phyloP scores from a whole-genome alignment of 2,113 vertebrate species.

The Serinus canaria region DNA sequence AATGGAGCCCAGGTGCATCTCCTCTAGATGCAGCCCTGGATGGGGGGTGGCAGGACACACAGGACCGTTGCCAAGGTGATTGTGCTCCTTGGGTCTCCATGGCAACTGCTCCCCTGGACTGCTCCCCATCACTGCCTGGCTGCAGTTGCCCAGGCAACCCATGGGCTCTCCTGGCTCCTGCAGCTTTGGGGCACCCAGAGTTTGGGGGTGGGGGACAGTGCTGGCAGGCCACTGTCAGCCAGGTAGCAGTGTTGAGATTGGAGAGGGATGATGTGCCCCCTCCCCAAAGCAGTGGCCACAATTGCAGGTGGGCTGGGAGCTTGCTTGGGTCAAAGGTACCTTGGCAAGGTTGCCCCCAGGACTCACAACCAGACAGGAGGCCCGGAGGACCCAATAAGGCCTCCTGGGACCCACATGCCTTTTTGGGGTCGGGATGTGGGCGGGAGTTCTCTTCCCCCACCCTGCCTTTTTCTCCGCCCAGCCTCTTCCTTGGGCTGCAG shows the following conservation, averaged over 20 bases:
- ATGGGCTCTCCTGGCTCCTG: background rate
- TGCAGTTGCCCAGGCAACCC: conserved; percentile 55
- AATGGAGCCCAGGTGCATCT: background rate
- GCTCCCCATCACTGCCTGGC: conserved; percentile 45
- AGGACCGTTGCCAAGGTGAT: background rate
- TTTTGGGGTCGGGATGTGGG: background rate
- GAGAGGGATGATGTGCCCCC: background rate
- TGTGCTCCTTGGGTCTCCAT: background rate
- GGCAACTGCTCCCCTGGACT: conserved; percentile 37
- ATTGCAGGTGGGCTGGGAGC: background rate
- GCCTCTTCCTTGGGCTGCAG: background rate
- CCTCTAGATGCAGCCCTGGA: background rate
- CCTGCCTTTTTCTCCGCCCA: background rate
- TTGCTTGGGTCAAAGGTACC: background rate
- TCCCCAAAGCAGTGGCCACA: background rate
- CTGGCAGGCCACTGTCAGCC: background rate
- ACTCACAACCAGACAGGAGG: rapidly evolving
- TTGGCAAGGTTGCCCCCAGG: background rate
- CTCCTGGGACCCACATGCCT: background rate
- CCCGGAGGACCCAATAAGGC: background rate
- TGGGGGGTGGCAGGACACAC: background rate
- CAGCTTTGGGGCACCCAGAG: background rate
- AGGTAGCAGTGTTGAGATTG: background rate
- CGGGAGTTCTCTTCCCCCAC: too few relatives aligned
- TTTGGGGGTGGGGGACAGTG: background rate